Base-by-base conservation (phyloP, 2,888 invertebrate genomes). In the Plebejus argus region DNA sequence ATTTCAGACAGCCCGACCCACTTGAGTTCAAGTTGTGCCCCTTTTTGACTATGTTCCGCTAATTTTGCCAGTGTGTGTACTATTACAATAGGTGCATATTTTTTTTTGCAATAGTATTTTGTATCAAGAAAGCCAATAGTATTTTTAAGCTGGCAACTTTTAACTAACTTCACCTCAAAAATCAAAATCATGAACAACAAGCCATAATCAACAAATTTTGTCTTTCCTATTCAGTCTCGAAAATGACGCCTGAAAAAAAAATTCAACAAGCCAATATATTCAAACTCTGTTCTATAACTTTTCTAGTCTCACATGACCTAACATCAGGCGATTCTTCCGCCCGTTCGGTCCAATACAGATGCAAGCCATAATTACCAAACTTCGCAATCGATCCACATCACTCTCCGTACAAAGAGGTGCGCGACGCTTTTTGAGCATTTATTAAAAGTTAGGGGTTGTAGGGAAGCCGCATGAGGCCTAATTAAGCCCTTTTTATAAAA, bases 361-460 rank as follows among this genome's bases (percentile, higher is more conserved):
- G 66, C 66, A 66, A 66, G 66, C 66, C 66, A 66, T 33, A 66
- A 66, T 66, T 66, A 66, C 66, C 66, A 28, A 66, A 66, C 28
- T 66, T 66, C 10, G 66, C 4, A 66, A 66, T 66, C 66, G 15
- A 66, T 66, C 28, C 61, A 76, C 39, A 76, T 39, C 66, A 66
- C 39, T 58, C 76, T 35, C 58, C 53, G 71, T 70, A 76, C 70
- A 76, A 35, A 70, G 83, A 85, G 87, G 87, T 86, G 88, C 87
- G 88, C 85, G 86, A 85, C 87, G 84, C 90, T 91, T 87, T 87
- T 89, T 90, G 91, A 90, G 89, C 93, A 92, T 93, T 93, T 93
- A 94, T 93, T 94, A 93, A 94, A 94, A 94, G 94, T 94, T 94
- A 92, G 92, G 92, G 93, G 91, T 89, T 88, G 90, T 89, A 90